Evolutionary conservation across 53 echinoderm and acorn worm species (phyloP).

Genomic region (Patiria pectinifera): DNA sequence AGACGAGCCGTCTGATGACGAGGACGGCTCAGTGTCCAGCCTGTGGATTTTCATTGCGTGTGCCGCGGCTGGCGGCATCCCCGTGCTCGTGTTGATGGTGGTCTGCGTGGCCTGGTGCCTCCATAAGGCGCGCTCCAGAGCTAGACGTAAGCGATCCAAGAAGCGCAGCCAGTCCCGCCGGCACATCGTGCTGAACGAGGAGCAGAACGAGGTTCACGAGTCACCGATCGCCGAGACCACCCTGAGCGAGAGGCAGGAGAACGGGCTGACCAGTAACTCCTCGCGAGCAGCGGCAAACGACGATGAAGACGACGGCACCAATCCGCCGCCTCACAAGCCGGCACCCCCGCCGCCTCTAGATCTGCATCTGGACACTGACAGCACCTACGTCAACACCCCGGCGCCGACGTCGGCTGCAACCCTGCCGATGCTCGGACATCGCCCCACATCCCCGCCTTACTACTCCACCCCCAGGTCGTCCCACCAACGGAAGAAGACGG

Average conservation of each 20-base stretch:
- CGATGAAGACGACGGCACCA: conserved; percentile 28
- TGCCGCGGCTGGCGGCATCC: conserved; percentile 48
- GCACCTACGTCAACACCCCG: conserved; percentile 36
- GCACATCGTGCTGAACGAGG: conserved; percentile 56
- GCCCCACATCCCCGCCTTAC: conserved; percentile 14
- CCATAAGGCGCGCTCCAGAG: background rate
- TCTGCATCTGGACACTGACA: background rate
- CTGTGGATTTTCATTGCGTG: conserved; percentile 57
- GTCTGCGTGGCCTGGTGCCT: conserved; percentile 49
- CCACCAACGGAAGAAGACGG: conserved; percentile 51
- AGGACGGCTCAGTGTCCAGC: background rate
- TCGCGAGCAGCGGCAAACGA: background rate
- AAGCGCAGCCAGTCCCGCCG: conserved; percentile 54
- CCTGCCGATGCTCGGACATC: background rate
- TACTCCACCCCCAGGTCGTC: conserved; percentile 21
- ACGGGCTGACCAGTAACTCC: background rate
- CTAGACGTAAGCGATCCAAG: conserved; percentile 9
- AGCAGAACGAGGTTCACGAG: conserved; percentile 22
- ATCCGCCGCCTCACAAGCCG: conserved; percentile 44
- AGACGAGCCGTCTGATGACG: background rate
- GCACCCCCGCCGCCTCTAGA: conserved; percentile 24
- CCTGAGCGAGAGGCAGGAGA: conserved; percentile 9
- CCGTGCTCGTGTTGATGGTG: conserved; percentile 14
- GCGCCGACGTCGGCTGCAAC: conserved; percentile 1
- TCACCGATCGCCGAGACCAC: conserved; percentile 3